Evolutionary conservation across 2,888 invertebrate genomes (phyloP), one percentile per base, ranked within the genome.

Genomic region (Caenorhabditis zanzibari): DNA sequence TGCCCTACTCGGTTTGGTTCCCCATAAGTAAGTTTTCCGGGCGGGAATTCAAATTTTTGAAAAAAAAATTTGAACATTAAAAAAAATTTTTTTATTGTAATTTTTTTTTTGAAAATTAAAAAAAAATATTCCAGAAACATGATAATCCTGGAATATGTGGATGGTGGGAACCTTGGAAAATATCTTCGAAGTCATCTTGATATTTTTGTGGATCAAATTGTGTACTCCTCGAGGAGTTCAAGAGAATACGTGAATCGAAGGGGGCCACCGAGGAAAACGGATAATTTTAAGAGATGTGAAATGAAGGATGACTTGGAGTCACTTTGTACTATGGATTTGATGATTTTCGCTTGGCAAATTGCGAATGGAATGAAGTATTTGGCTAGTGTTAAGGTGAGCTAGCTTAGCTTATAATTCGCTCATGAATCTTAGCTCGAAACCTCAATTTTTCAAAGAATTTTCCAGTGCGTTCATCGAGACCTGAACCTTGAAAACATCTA

Each of bases 341-440:
- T 98, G 9, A 96, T 96, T 0, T 98, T 97, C 93, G 96, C 97
- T 0, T 97, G 96, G 93, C 98, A 98, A 94, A 96, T 98, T 2
- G 97, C 98, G 0, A 94, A 96, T 79, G 98, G 98, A 85, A 98
- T 99, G 98, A 96, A 97, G 87, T 98, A 98, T 93, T 94, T 99
- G 85, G 96, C 97, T 2, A 96, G 97, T 0, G 95, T 96, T 93
- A 95, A 96, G 93, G 96, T 96, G 93, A 94, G 94, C 71, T 38
- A n/a, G 14, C 9, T 32, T 7, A 32, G 32, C 32, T 6, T 32
- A n/a, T n/a, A n/a, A n/a, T n/a, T n/a, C n/a, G n/a, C n/a, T n/a
- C n/a, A 47, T 47, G 12, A 47, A 24, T 49, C 16, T 22, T 35
- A 7, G n/a, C 22, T 32, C 16, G 16, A 7, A 38, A 16, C 1